A percentile compares a stretch with the other conserved stretches of the same genome.
Conservation (phyloP, 30 jellyfish, hydroid and myxozoan species). For the Pseudorhiza aurosa region DNA sequence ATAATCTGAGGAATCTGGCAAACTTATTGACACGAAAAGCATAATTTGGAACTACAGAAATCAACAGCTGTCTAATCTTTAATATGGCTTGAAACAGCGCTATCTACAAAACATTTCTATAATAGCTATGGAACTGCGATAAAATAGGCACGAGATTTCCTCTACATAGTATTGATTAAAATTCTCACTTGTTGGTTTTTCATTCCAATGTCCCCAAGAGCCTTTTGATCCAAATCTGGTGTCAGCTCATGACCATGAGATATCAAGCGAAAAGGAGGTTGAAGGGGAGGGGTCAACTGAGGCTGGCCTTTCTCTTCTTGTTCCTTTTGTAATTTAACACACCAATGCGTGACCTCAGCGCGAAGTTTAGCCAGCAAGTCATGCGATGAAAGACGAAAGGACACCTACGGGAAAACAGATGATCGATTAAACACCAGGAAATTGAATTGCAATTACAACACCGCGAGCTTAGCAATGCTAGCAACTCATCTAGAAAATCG, state of each 20-base stretch:
- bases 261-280: conserved; percentile 96
- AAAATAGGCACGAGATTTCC: not conserved
- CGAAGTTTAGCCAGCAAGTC: conserved; percentile 90
- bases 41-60: too few relatives aligned
- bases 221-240: conserved; percentile 92
- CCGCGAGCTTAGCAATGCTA: too few relatives aligned
- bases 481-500: too few relatives aligned
- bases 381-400: conserved; percentile 80
- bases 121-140: not conserved
- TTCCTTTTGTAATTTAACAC: conserved; percentile 67
- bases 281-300: conserved; percentile 63
- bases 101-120: too few relatives aligned
- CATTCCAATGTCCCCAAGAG: conserved; percentile 94
- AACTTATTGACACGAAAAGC: not conserved
- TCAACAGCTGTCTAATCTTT: too few relatives aligned
- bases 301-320: conserved; percentile 71
- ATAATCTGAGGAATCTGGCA: not conserved
- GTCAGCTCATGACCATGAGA: conserved; percentile 99
- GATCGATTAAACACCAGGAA: too few relatives aligned
- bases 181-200: conserved; percentile 92
- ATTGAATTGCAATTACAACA: too few relatives aligned
- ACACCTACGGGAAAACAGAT: conserved; percentile 62
- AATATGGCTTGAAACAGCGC: too few relatives aligned
- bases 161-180: not conserved
- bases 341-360: conserved; percentile 97